Evolutionary conservation across 92 coral and sea anemone species (phyloP), one percentile per base, ranked within the genome.

Genomic region (Plumapathes pennacea): DNA sequence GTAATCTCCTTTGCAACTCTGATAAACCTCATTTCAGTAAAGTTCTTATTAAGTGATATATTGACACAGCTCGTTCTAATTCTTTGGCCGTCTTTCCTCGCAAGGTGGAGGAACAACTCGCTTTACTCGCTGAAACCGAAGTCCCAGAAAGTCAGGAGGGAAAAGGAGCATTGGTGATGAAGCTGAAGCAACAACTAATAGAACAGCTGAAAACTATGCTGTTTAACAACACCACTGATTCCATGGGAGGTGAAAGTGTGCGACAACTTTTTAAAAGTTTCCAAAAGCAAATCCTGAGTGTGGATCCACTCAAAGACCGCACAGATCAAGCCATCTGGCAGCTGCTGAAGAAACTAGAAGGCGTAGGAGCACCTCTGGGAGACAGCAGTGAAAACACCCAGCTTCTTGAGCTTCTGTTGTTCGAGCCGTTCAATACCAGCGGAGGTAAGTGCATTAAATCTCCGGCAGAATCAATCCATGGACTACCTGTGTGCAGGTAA

Each of bases 311-410:
- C 38, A 23, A n/a, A 1, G 56, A 33, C 21, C 82, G 92, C 4
- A 46, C 53, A 15, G 92, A 85, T 30, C 45, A 57, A 1, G 80
- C 79, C 45, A 80, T 85, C 4, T 49, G 65, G 22, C 51, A 32
- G 32, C 68, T 67, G 22, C 80, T 62, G 14, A 60, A 49, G 26
- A 80, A 67, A 50, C 67, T 85, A 29, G 85, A 80, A 54, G 92
- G 87, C 7, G 92, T 67, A 31, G 62, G 63, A 2, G 92, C 92
- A 23, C 82, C 87, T n/a, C 79, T 85, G 2, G 92, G 92, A 31
- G 84, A 85, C 28, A 80, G 92, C 77, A 74, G 87, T 51, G 92
- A 85, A 48, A 85, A 85, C 58, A 85, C 67, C 54, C 87, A 80
- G 40, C 87, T 85, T n/a, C 40, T 85, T n/a, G 71, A 80, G 25